Conservation (phyloP, 2,888 invertebrate species). For the Pheosia gnoma region DNA sequence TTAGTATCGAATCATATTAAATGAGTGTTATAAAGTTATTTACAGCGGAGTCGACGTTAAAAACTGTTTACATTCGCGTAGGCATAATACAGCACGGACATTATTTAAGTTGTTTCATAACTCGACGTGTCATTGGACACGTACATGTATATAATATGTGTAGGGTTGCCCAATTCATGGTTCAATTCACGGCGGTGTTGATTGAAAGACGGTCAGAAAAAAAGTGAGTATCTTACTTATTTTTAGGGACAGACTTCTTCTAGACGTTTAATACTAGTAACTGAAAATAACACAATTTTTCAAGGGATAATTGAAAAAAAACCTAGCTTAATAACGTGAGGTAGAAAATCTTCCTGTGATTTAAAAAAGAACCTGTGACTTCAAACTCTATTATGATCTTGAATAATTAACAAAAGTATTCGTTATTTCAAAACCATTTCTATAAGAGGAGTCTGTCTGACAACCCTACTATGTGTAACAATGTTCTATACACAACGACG, state of each 20-base stretch:
- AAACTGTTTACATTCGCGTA: constrained; percentile 36
- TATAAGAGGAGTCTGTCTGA: background rate
- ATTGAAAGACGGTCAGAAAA: background rate
- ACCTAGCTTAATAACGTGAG: too few species aligned
- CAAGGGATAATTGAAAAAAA: too few species aligned
- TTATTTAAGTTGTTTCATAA: constrained; percentile 43
- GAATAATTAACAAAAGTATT: background rate
- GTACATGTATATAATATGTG: constrained; percentile 39
- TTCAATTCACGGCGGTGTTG: background rate
- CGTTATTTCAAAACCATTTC: background rate
- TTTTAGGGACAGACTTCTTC: too few species aligned
- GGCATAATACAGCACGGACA: constrained; percentile 36
- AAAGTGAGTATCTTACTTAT: too few species aligned
- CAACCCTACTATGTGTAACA: constrained; percentile 13
- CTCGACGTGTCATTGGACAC: constrained; percentile 48
- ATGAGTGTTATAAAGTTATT: constrained; percentile 17
- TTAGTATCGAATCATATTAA: constrained; percentile 6
- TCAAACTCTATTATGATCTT: background rate
- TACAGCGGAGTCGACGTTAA: constrained; percentile 16
- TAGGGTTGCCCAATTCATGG: constrained; percentile 7
- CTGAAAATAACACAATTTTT: too few species aligned
- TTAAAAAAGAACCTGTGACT: too few species aligned
- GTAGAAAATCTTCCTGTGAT: too few species aligned
- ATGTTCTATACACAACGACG: constrained; percentile 40
- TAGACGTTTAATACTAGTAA: too few species aligned